Evolutionary conservation across 2,888 invertebrate species (phyloP).

Genomic region (Zonitis immaculata): DNA sequence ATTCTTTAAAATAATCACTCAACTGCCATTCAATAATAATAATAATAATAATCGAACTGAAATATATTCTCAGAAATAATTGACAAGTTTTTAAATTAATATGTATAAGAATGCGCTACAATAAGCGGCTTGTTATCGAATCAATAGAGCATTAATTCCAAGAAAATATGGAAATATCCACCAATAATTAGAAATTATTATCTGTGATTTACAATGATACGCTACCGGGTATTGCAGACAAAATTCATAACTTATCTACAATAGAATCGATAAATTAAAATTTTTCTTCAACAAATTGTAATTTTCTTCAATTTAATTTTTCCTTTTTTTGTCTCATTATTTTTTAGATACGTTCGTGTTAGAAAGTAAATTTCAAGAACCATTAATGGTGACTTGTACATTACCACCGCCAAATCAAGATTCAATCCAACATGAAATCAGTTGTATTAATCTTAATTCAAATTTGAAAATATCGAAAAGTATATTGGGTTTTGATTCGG

Average conservation of each 20-base stretch:
- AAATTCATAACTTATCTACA: no score
- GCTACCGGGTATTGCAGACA: no score
- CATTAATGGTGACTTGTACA: slow-evolving; percentile 62
- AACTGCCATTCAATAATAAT: no score
- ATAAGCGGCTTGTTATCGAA: slow-evolving; percentile 1
- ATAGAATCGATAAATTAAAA: no score
- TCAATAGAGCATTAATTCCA: background rate
- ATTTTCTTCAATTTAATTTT: background rate
- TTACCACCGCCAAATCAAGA: slow-evolving; percentile 54
- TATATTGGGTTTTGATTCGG: slow-evolving; percentile 59
- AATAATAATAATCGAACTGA: no score
- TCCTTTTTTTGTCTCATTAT: background rate
- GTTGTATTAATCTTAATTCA: slow-evolving; percentile 53
- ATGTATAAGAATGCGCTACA: background rate
- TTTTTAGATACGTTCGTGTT: slow-evolving; percentile 53
- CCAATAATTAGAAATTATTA: background rate
- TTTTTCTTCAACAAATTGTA: no score
- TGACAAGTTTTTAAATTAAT: slow-evolving; percentile 20
- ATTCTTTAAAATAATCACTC: no score
- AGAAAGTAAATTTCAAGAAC: slow-evolving; percentile 59
- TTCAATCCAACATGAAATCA: slow-evolving; percentile 52
- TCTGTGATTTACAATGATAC: no score
- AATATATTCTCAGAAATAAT: slow-evolving; percentile 20
- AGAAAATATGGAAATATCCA: background rate
- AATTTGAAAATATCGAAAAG: slow-evolving; percentile 57